Conservation (phyloP, 2,113 vertebrate species). For the Smithornis capensis region DNA sequence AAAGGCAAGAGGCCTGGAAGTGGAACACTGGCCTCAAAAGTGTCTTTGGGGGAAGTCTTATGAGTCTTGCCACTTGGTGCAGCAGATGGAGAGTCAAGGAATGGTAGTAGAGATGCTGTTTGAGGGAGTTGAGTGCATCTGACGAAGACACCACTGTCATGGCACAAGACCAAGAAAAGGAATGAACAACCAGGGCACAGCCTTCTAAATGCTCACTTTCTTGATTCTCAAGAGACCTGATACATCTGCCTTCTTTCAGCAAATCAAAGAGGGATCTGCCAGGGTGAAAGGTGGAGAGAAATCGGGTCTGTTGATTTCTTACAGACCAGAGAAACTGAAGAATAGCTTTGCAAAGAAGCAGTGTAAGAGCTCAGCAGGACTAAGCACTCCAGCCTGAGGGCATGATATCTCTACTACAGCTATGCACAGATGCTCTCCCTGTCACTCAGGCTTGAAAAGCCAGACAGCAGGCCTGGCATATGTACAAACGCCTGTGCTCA, state of each 20-base stretch:
- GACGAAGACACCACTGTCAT: not conserved
- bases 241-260: not conserved
- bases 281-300: not conserved
- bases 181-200: not conserved
- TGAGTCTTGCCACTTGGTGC: not conserved
- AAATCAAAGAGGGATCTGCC: not conserved
- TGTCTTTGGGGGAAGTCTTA: not conserved
- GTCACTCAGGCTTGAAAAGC: not conserved
- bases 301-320: not conserved
- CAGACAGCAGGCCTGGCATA: constrained; percentile 19
- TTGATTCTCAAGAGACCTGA: not conserved
- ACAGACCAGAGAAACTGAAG: not conserved
- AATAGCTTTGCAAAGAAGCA: not conserved
- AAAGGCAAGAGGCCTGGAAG: not conserved
- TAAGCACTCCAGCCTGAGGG: not conserved
- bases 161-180: not conserved
- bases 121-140: not conserved
- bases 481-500: not conserved
- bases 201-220: not conserved
- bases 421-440: constrained; percentile 12
- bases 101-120: not conserved
- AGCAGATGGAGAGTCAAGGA: not conserved
- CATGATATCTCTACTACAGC: not conserved
- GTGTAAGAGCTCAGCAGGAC: not conserved
- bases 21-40: not conserved